phyloP scores from a whole-genome alignment of 2,888 invertebrate genomes.

The Steinernema carpocapsae region DNA sequence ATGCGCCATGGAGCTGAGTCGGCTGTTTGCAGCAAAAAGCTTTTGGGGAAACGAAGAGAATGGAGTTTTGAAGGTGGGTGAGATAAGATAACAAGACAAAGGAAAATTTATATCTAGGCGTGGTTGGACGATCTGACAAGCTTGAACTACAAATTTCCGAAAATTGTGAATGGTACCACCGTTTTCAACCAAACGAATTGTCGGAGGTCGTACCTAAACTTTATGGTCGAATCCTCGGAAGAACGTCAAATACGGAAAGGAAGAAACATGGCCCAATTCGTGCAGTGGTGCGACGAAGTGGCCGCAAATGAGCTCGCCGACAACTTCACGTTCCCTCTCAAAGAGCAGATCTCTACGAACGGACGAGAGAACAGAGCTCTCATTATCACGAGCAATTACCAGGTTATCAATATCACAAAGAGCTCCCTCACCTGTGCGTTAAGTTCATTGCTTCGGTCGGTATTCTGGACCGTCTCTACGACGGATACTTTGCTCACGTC shows the following conservation, averaged over 20 bases:
- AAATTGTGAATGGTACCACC: background rate
- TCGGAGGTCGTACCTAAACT: conserved; percentile 30
- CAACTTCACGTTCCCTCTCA: background rate
- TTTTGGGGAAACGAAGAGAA: conserved; percentile 13
- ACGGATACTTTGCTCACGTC: conserved; percentile 24
- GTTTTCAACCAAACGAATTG: conserved; percentile 20
- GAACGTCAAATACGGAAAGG: background rate
- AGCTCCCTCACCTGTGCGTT: background rate
- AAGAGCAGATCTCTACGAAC: background rate
- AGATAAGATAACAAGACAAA: background rate
- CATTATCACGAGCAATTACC: conserved; percentile 17
- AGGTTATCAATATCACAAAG: background rate
- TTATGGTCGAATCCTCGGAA: background rate
- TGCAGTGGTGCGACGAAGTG: conserved; percentile 9
- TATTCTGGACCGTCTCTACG: conserved; percentile 23
- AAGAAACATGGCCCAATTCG: background rate
- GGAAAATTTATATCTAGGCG: conserved; percentile 2
- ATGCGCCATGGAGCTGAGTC: conserved; percentile 20
- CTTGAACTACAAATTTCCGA: conserved; percentile 4
- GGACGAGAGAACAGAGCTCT: background rate
- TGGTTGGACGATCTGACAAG: background rate
- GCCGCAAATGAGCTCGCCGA: background rate
- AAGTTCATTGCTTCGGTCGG: conserved; percentile 25
- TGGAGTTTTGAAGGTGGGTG: background rate
- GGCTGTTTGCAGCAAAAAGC: background rate